A percentile compares a stretch with the other conserved stretches of the same genome.
These are phyloP conservation scores for Pomatorhinus ruficollis DNA, from an alignment of 2,113 vertebrate species.

Conservation along the genomic window DNA sequence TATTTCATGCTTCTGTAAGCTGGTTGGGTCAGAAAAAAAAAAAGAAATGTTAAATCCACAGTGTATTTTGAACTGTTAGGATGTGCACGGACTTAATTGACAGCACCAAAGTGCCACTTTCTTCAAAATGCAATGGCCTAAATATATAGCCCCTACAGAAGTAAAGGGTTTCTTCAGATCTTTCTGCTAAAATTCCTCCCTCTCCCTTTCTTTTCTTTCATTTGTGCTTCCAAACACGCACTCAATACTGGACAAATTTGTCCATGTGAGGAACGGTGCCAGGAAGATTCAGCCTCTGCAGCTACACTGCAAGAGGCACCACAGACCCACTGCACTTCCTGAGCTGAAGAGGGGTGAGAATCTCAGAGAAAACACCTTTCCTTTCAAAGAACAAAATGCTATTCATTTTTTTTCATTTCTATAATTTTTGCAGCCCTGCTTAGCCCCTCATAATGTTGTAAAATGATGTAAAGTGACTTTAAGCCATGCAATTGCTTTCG, in stretches of 20 bases:
- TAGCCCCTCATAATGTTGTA: neutral
- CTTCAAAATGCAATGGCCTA: neutral
- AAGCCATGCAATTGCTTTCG: neutral
- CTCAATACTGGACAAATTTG: neutral
- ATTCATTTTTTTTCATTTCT: neutral
- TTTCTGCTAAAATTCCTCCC: neutral
- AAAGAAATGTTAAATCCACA: neutral
- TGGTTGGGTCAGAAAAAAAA: neutral
- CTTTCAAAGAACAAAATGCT: neutral
- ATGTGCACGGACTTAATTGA: neutral
- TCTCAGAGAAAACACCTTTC: neutral
- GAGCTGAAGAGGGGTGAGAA: neutral
- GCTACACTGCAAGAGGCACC: neutral
- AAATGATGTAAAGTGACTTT: neutral
- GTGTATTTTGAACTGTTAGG: rapidly evolving
- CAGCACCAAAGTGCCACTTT: neutral
- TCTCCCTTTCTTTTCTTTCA: neutral
- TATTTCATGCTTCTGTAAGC: neutral
- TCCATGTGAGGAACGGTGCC: neutral
- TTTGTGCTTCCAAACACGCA: neutral
- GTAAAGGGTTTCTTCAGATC: neutral
- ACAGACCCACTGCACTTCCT: neutral
- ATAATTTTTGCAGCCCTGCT: neutral
- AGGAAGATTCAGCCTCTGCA: neutral
- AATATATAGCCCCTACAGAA: rapidly evolving